Percentiles rank a stretch among this genome's conserved stretches.
Conservation (phyloP, 2,797 vertebrate genomes). For the Lagorchestes hirsutus region DNA sequence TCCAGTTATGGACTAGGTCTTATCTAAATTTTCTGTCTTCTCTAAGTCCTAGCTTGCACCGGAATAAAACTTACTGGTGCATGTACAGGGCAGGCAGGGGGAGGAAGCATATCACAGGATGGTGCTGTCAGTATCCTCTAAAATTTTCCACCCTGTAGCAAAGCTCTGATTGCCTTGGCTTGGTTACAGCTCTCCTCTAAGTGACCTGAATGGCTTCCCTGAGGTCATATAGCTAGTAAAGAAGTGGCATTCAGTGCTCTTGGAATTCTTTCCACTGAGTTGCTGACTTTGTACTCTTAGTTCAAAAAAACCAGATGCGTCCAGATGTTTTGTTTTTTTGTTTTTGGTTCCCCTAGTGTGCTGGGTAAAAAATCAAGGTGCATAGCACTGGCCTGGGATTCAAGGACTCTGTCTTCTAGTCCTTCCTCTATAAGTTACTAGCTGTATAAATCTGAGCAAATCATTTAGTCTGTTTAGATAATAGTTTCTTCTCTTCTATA, state of each 20-base stretch:
- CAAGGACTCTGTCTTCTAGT: neutral
- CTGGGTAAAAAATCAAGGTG: neutral
- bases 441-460: neutral
- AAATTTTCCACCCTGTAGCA: neutral
- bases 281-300: neutral
- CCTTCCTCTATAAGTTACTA: neutral
- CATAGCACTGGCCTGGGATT: neutral
- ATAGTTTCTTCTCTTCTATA: neutral
- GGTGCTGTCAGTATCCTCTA: neutral
- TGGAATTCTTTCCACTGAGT: neutral
- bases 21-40: neutral
- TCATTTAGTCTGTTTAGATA: neutral
- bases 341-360: neutral
- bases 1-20: neutral
- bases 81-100: neutral
- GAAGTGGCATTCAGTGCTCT: neutral
- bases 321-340: neutral
- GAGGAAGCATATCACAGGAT: neutral
- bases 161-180: neutral
- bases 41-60: neutral
- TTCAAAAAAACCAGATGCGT: neutral
- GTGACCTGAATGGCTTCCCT: neutral
- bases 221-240: neutral
- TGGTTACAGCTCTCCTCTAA: neutral
- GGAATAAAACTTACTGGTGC: neutral